phyloP scores from a whole-genome alignment of 2,113 vertebrate genomes.

The Zosterops japonicus region DNA sequence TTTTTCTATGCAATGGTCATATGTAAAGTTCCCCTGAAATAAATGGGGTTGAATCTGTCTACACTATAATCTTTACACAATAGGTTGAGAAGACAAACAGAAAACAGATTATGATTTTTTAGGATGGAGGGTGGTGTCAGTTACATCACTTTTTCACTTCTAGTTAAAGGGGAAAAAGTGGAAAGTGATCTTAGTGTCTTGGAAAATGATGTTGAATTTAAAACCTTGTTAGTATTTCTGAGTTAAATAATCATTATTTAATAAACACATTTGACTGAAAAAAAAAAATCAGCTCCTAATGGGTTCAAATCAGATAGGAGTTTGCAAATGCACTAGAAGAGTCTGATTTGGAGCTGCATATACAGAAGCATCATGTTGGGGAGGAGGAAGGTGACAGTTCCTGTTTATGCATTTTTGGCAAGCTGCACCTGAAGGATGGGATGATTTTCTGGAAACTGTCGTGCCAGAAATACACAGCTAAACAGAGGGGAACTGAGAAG shows the following conservation, averaged over 20 bases:
- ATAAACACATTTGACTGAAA: neutral
- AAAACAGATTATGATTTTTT: neutral
- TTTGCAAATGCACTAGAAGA: neutral
- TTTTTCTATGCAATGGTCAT: neutral
- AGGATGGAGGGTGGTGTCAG: neutral
- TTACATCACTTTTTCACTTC: neutral
- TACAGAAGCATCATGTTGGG: neutral
- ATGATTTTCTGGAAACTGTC: constrained; percentile 46
- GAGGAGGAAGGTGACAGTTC: constrained; percentile 62
- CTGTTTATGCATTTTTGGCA: constrained; percentile 54
- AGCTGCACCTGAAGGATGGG: constrained; percentile 44
- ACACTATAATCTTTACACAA: neutral
- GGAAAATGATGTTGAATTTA: neutral
- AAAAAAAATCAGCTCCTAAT: neutral
- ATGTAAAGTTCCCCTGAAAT: neutral
- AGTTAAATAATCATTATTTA: neutral
- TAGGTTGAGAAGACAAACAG: neutral
- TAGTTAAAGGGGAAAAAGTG: neutral
- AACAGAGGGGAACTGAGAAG: constrained; percentile 34
- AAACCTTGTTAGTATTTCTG: neutral
- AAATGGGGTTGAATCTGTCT: neutral
- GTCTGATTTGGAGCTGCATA: neutral
- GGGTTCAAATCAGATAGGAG: neutral
- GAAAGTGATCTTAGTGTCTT: neutral
- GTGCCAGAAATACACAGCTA: constrained; percentile 37